Conservation (phyloP, 1,140 invertebrate species). For the Drosophila kurseongensis region DNA sequence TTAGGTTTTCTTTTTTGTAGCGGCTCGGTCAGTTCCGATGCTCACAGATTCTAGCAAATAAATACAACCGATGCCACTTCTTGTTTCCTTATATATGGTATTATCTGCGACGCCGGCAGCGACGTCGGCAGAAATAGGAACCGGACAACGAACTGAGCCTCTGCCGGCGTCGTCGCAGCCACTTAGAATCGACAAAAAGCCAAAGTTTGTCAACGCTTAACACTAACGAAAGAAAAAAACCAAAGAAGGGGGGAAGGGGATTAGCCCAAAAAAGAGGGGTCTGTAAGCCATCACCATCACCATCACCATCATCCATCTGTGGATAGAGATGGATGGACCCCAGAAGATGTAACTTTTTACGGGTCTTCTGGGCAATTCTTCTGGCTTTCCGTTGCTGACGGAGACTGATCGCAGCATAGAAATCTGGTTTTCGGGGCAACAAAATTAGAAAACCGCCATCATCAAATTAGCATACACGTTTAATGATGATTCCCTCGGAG, state of each 20-base stretch:
- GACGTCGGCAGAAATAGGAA: constrained; percentile 25
- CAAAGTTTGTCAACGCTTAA: constrained; percentile 35
- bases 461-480: constrained; percentile 82
- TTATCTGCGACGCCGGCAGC: constrained; percentile 28
- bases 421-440: constrained; percentile 67
- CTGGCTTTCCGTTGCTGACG: constrained; percentile 30
- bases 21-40: constrained; percentile 59
- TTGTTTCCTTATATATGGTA: constrained; percentile 83
- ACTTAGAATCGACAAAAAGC: constrained; percentile 24
- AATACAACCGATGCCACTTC: constrained; percentile 77
- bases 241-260: neutral
- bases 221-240: neutral
- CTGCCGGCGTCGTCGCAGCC: constrained; percentile 14
- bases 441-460: constrained; percentile 80
- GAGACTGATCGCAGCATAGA: constrained; percentile 30
- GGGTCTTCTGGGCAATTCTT: constrained; percentile 23
- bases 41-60: constrained; percentile 81
- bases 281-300: no score
- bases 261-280: neutral
- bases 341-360: constrained; percentile 25
- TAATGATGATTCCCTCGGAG: constrained; percentile 56
- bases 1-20: neutral
- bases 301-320: constrained; percentile 14
- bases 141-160: constrained; percentile 38
- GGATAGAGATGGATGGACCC: neutral